Conservation (phyloP, 1,140 invertebrate genomes). For the Tetramorium parvispinum region DNA sequence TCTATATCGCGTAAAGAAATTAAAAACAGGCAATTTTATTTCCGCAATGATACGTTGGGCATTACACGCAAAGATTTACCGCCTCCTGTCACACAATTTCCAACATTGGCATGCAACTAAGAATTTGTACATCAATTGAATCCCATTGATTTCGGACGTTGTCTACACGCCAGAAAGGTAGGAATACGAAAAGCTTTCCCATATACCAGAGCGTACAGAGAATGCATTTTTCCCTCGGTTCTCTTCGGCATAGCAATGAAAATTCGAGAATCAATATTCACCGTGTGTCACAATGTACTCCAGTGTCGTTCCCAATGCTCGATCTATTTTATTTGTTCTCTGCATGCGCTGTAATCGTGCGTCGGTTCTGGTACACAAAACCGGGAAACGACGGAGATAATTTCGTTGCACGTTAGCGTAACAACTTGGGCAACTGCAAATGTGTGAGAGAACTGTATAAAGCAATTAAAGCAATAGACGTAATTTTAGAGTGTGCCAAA, state of each 20-base stretch:
- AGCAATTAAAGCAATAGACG: slow-evolving; percentile 12
- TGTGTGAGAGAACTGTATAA: slow-evolving; percentile 12
- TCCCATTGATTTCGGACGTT: slow-evolving; percentile 31
- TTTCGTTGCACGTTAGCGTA: slow-evolving; percentile 7
- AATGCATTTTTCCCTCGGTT: slow-evolving; percentile 57
- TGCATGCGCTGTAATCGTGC: slow-evolving; percentile 13
- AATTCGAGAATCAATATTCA: slow-evolving; percentile 74
- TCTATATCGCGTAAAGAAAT: not conserved
- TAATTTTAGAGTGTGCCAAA: not conserved
- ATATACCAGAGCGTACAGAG: slow-evolving; percentile 11
- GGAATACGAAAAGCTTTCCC: slow-evolving; percentile 19
- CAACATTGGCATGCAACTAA: not conserved
- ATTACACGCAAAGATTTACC: slow-evolving; percentile 19
- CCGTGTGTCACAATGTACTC: slow-evolving; percentile 62
- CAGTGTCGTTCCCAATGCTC: slow-evolving; percentile 60
- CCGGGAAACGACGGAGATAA: slow-evolving; percentile 19
- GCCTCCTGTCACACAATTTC: not conserved
- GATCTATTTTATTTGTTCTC: slow-evolving; percentile 65
- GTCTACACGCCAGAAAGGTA: not conserved
- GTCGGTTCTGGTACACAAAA: not conserved
- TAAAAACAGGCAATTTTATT: not conserved
- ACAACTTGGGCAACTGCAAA: slow-evolving; percentile 13
- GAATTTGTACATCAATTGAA: slow-evolving; percentile 60
- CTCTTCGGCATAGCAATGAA: slow-evolving; percentile 64
- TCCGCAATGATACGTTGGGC: not conserved